A percentile compares a stretch with the other conserved stretches of the same genome.
Conservation (phyloP, 2,113 vertebrate species). For the Eupsittula cactorum region DNA sequence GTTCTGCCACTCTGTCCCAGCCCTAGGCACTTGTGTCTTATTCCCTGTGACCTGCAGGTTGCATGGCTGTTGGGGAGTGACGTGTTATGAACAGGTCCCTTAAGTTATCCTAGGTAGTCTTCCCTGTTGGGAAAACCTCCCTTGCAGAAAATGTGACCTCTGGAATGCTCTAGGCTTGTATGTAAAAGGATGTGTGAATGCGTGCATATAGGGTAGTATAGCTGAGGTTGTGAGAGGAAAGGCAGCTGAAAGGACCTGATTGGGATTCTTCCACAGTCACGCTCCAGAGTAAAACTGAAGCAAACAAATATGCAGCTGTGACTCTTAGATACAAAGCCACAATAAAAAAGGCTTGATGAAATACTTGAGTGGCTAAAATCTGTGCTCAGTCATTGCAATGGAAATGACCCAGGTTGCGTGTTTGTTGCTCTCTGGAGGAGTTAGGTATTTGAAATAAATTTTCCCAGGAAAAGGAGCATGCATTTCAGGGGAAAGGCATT, state of each 20-base stretch:
- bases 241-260: slow-evolving; percentile 50
- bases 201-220: not conserved
- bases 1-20: not conserved
- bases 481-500: slow-evolving; percentile 19
- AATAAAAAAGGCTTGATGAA: slow-evolving; percentile 73
- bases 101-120: not conserved
- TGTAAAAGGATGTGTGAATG: not conserved
- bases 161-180: not conserved
- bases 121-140: not conserved
- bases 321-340: slow-evolving; percentile 57
- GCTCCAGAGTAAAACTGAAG: slow-evolving; percentile 54
- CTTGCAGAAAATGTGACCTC: not conserved
- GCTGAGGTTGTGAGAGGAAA: not conserved
- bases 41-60: accelerated
- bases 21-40: not conserved
- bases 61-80: not conserved
- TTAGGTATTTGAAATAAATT: slow-evolving; percentile 45
- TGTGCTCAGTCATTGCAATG: slow-evolving; percentile 55
- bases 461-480: slow-evolving; percentile 2
- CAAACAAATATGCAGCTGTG: slow-evolving; percentile 73
- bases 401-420: slow-evolving; percentile 60
- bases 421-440: slow-evolving; percentile 54
- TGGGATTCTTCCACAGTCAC: slow-evolving; percentile 59
- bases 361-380: slow-evolving; percentile 69
- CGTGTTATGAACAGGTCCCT: not conserved